Percentiles rank a stretch among this genome's conserved stretches.
These are phyloP conservation scores for Apus apus DNA, from an alignment of 2,113 vertebrate species.

Conservation along the genomic window DNA sequence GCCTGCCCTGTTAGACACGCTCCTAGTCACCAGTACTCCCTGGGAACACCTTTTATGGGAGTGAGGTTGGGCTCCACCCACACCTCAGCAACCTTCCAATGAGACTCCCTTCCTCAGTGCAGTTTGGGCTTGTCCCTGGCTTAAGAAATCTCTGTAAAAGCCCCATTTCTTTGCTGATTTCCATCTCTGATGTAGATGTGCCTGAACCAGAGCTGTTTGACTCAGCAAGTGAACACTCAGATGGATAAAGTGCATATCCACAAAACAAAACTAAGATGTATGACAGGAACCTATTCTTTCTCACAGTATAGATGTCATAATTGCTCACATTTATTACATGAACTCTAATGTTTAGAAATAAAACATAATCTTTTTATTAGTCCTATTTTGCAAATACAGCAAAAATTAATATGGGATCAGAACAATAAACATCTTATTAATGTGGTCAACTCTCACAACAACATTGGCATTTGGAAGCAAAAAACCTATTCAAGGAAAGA, in stretches of 20 bases:
- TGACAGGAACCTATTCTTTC: background rate
- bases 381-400: background rate
- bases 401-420: background rate
- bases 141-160: no score
- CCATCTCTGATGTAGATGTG: no score
- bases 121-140: no score
- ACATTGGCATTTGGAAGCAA: background rate
- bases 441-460: background rate
- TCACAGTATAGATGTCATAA: background rate
- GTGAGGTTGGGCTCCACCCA: no score
- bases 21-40: no score
- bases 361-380: background rate
- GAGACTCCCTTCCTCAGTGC: no score
- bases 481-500: accelerated
- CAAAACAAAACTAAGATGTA: background rate
- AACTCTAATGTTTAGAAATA: background rate
- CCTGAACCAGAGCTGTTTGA: no score
- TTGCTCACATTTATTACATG: background rate
- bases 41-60: no score
- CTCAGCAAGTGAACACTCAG: background rate
- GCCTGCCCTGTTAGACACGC: no score
- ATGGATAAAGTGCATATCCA: background rate
- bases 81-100: no score
- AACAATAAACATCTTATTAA: background rate
- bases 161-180: no score